Evolutionary conservation across 2,797 vertebrate genomes (phyloP), one percentile per base, ranked within the genome.

Genomic region (Balearica regulorum): DNA sequence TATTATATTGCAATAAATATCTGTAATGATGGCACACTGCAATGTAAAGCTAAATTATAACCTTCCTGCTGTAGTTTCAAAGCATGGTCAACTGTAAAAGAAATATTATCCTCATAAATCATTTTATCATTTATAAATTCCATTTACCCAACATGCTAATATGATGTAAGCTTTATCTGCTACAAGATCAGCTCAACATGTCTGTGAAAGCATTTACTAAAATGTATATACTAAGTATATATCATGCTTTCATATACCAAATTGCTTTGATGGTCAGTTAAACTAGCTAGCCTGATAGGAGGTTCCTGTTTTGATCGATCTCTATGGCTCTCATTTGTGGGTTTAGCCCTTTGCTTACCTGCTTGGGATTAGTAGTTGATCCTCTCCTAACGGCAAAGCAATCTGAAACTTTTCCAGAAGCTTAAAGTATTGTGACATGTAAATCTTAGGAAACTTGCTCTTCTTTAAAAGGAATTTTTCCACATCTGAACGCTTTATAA

Each of bases 331-430:
- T 26, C 26, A 89, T 83, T 41, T 89, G 46, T 61, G 60, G 14
- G 46, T 91, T 91, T 61, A 69, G 53, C 33, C 43, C 64, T 86
- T 83, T 22, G 11, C 79, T 97, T 97, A 99, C 99, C 98, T 99
- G 99, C 99, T 99, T 92, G 99, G 99, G 60, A 99, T 98, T 82
- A 99, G 98, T 4, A 99, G 98, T 87, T 99, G 99, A 81, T 99
- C 98, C 18, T 99, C 99, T 71, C 99, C 98, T 49, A 99, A 98
- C 2, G 99, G 99, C 87, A 99, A 97, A 53, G 99, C 99, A 69
- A 99, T 99, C 96, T 99, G 99, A 90, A 99, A 99, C 97, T 99
- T 99, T 97, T 99, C 99, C 96, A 99, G 97, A 87, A 99, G 98
- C 65, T 98, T 99, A 54, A 99, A 99, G 96, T 99, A 99, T 86